Base-by-base conservation (phyloP, 2,797 vertebrate species). In the Syngnathus acus region DNA sequence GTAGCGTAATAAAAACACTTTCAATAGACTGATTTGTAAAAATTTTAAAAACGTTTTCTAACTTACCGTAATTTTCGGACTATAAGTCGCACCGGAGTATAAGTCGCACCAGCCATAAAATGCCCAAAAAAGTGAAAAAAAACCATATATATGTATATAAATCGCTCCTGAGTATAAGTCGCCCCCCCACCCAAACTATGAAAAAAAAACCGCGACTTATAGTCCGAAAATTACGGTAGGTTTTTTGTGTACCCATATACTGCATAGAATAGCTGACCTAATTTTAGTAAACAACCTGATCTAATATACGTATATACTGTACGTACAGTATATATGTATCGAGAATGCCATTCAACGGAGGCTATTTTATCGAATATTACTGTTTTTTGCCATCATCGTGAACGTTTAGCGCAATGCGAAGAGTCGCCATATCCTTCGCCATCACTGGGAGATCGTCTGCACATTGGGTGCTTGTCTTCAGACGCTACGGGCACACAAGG, bases 361-460 rank as follows among this genome's bases (percentile, higher is more conserved):
- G 16, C 6, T 14, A 40, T 62, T 70, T 77, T 13, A 60, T 57
- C 66, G 38, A 32, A 61, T 40, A 5, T 59, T 55, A 13, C 37
- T 1, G 13, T 67, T 69, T 69, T 68, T 68, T 67, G 60, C 43
- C 58, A 57, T 54, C 67, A 32, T 68, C 32, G 7, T 3, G 19
- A 40, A 48, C 57, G 21, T 37, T 21, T 23, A 67, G 54, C n/a
- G 66, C 14, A 26, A 38, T 4, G 10, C 23, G 65, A 21, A 75
- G 43, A 37, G 47, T 67, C 39, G 10, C 39, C 63, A 68, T 80
- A 64, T 78, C 69, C 68, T 82, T 83, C 37, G 55, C 57, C 67
- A 66, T 68, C 68, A 69, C 50, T 65, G 81, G 81, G 64, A 86
- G 83, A 66, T 89, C 85, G 51, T 71, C 66, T 62, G 79, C 76